Conservation (phyloP, 2,888 invertebrate genomes). For the Neoitamus cyanurus region DNA sequence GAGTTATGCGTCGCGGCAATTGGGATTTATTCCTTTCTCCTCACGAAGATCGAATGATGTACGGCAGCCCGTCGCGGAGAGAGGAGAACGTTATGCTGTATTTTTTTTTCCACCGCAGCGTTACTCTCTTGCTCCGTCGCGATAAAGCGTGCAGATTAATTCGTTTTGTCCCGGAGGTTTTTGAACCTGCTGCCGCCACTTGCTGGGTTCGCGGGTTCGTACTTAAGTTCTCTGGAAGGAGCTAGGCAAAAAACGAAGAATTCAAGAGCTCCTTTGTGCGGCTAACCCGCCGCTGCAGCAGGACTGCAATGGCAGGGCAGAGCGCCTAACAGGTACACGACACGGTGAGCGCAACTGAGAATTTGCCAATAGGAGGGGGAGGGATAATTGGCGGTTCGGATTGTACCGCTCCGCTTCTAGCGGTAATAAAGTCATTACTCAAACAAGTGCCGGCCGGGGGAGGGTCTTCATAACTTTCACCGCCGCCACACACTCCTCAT, state of each 20-base stretch:
- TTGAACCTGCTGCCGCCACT: constrained; percentile 41
- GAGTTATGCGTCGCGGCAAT: background rate
- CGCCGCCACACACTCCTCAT: background rate
- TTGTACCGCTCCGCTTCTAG: background rate
- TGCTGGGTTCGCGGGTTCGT: background rate
- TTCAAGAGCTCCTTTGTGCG: background rate
- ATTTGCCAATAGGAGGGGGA: background rate
- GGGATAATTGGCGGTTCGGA: constrained; percentile 13
- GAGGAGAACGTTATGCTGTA: constrained; percentile 32
- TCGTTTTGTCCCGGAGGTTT: constrained; percentile 44
- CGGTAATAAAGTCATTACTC: constrained; percentile 26
- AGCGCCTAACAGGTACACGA: background rate
- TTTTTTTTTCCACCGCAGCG: constrained; percentile 9
- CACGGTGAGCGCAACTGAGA: background rate
- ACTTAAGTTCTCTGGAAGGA: background rate
- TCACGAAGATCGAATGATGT: constrained; percentile 17
- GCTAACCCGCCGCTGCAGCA: background rate
- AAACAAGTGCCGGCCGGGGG: background rate
- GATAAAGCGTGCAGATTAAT: background rate
- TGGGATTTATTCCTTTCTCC: constrained; percentile 18
- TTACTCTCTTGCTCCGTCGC: background rate
- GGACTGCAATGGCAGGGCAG: background rate
- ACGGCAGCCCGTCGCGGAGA: background rate
- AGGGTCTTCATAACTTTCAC: background rate
- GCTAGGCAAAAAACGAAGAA: background rate